A percentile compares a stretch with the other conserved stretches of the same genome.
Evolutionary conservation across 92 coral and sea anemone species (phyloP).

Genomic region (Parazoanthus atlanticus): DNA sequence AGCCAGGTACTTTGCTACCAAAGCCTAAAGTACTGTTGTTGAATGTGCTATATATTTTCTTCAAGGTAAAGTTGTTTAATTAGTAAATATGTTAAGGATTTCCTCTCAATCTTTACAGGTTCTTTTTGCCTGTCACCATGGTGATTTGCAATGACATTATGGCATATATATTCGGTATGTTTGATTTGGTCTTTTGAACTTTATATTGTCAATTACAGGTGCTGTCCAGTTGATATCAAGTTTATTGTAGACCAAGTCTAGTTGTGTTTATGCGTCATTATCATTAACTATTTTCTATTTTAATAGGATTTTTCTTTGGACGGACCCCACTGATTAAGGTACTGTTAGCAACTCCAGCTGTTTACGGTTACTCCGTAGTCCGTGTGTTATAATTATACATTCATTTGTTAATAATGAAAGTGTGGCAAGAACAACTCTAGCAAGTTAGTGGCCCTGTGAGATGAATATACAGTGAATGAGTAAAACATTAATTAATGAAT

Average conservation of each 20-base stretch:
- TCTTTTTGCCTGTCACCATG: slow-evolving; percentile 92
- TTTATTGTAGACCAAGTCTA: no score
- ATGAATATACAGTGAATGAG: no score
- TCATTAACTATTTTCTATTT: background rate
- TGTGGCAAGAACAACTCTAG: no score
- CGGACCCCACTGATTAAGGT: slow-evolving; percentile 98
- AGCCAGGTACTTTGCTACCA: no score
- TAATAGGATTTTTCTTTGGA: slow-evolving; percentile 88
- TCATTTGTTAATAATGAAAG: no score
- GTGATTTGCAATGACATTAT: slow-evolving; percentile 97
- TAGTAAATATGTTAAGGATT: background rate
- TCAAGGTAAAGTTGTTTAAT: background rate
- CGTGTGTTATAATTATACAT: background rate
- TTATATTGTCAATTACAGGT: background rate
- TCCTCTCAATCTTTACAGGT: slow-evolving; percentile 60
- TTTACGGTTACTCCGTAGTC: background rate
- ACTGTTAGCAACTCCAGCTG: background rate
- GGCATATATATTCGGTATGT: slow-evolving; percentile 97
- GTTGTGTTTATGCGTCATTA: background rate
- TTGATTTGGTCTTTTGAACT: background rate
- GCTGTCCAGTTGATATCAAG: background rate
- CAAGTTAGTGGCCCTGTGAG: no score
- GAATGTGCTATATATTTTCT: background rate
- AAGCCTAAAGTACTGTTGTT: no score
- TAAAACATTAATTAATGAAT: no score